phyloP scores from a whole-genome alignment of 30 jellyfish, hydroid and myxozoan species.

The Mastigias papua region DNA sequence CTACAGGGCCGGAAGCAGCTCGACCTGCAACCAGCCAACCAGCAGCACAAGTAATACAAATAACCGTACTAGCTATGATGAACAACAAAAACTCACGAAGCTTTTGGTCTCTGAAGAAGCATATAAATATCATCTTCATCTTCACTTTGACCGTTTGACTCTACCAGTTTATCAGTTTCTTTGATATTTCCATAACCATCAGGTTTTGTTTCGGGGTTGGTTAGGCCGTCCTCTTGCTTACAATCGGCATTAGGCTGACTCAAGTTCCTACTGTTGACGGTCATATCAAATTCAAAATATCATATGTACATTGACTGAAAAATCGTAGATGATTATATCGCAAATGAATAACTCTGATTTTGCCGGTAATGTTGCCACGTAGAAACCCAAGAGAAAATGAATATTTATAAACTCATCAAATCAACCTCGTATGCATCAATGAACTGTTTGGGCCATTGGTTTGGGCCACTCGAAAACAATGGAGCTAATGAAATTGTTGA shows the following conservation, averaged over 20 bases:
- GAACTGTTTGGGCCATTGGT: not conserved
- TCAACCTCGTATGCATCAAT: not conserved
- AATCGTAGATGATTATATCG: too few relatives aligned
- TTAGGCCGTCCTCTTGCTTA: constrained; percentile 5
- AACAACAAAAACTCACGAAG: constrained; percentile 37
- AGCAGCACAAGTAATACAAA: not conserved
- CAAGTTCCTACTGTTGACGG: not conserved
- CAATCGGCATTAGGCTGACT: not conserved
- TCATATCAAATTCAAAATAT: not conserved
- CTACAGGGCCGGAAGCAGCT: too few relatives aligned
- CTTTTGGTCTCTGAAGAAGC: constrained; percentile 50
- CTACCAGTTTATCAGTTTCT: constrained; percentile 43
- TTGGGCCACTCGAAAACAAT: too few relatives aligned
- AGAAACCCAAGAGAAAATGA: not conserved
- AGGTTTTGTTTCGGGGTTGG: not conserved
- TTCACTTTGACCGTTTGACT: constrained; percentile 17
- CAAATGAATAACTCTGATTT: too few relatives aligned
- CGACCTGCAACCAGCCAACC: too few relatives aligned
- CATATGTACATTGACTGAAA: too few relatives aligned
- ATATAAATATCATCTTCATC: constrained; percentile 43
- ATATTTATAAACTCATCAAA: not conserved
- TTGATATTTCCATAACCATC: not conserved
- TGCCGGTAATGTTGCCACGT: constrained; percentile 30
- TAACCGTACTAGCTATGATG: not conserved
- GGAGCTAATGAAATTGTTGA: too few relatives aligned